These are phyloP conservation scores for Litocranius walleri DNA, from an alignment of 2,113 vertebrate genomes.

Conservation along the genomic window DNA sequence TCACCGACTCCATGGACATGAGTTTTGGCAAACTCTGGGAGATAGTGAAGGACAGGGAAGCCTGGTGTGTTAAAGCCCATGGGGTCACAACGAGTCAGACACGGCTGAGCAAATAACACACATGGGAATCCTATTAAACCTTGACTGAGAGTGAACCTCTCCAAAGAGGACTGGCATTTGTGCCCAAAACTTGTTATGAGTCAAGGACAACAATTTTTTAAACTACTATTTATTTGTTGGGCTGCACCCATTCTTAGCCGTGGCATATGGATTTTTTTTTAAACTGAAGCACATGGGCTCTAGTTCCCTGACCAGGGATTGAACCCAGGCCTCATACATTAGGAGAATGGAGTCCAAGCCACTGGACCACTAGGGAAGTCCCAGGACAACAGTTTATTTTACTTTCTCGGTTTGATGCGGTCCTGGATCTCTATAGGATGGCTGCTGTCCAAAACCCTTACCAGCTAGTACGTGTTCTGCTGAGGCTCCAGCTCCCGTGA, in stretches of 20 bases:
- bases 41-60: neutral
- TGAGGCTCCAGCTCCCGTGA: neutral
- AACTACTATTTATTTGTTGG: neutral
- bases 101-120: neutral
- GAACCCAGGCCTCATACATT: accelerated
- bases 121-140: neutral
- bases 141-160: neutral
- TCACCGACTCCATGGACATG: neutral
- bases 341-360: accelerated
- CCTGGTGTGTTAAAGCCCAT: neutral
- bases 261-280: accelerated
- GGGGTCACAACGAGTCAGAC: accelerated
- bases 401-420: accelerated
- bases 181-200: neutral
- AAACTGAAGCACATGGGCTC: accelerated
- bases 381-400: neutral
- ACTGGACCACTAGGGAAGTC: neutral
- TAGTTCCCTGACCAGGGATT: neutral
- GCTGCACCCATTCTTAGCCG: neutral
- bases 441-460: neutral
- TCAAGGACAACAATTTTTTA: neutral
- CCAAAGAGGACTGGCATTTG: neutral
- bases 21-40: neutral
- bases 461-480: neutral
- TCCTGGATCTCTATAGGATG: accelerated